phyloP scores from a whole-genome alignment of 2,797 vertebrate genomes.

The Euthynnus affinis region DNA sequence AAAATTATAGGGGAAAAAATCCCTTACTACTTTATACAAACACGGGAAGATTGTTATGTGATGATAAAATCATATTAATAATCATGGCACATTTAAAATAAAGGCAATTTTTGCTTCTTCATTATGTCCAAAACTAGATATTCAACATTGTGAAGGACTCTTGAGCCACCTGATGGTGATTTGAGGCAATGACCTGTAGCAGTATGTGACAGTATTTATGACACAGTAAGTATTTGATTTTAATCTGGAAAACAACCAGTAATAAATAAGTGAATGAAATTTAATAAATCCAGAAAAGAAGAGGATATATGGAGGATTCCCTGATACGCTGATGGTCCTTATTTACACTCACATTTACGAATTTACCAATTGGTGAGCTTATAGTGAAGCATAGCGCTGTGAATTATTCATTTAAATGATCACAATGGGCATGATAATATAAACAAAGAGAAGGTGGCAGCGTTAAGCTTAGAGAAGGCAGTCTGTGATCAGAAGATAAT shows the following conservation, averaged over 20 bases:
- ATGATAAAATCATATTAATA: background rate
- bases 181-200: background rate
- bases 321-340: background rate
- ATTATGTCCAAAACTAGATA: background rate
- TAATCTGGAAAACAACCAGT: background rate
- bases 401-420: background rate
- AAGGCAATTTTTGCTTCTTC: accelerated
- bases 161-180: conserved; percentile 61
- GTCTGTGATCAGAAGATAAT: too few relatives aligned
- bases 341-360: too few relatives aligned
- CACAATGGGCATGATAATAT: background rate
- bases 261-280: background rate
- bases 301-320: background rate
- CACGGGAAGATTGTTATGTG: background rate
- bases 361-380: background rate
- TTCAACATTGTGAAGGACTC: conserved; percentile 4
- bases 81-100: background rate
- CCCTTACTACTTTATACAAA: background rate
- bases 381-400: background rate
- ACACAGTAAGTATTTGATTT: background rate
- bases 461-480: background rate
- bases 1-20: background rate
- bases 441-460: background rate
- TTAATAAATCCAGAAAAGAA: background rate
- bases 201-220: too few relatives aligned